A percentile compares a stretch with the other conserved stretches of the same genome.
Conservation (phyloP, 2,888 invertebrate species). For the Drosophila hawaiiensis region DNA sequence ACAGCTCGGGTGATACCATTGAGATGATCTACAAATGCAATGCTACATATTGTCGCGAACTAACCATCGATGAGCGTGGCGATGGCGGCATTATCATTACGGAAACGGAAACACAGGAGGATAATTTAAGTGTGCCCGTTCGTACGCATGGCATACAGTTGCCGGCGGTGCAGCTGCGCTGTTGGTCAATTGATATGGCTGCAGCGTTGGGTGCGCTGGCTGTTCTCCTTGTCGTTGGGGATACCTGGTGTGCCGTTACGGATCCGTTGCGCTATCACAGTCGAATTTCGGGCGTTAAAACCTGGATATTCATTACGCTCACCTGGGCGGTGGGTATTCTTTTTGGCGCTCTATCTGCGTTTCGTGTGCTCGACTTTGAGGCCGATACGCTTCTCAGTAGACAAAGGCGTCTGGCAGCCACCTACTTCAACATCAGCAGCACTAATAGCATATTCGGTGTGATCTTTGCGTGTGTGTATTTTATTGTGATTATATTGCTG, state of each 20-base stretch:
- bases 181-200: conserved; percentile 85
- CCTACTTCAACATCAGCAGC: conserved; percentile 69
- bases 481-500: conserved; percentile 84
- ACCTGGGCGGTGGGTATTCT: conserved; percentile 85
- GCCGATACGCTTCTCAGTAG: conserved; percentile 78
- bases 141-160: conserved; percentile 27
- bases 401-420: conserved; percentile 69
- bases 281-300: conserved; percentile 85
- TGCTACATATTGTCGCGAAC: conserved; percentile 77
- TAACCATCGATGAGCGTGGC: conserved; percentile 80
- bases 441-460: conserved; percentile 81
- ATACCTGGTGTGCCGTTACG: conserved; percentile 88
- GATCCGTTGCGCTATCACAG: conserved; percentile 88
- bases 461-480: conserved; percentile 83
- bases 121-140: conserved; percentile 59
- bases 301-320: conserved; percentile 85
- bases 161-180: conserved; percentile 73
- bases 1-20: conserved; percentile 57
- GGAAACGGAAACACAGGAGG: conserved; percentile 77
- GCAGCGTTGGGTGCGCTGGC: conserved; percentile 85
- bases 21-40: conserved; percentile 83
- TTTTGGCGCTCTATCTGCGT: conserved; percentile 85
- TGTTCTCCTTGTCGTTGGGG: conserved; percentile 85
- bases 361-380: conserved; percentile 83
- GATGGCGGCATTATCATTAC: conserved; percentile 81